Evolutionary conservation across 2,797 vertebrate species (phyloP).

Genomic region (Tauraco hartlaubi): DNA sequence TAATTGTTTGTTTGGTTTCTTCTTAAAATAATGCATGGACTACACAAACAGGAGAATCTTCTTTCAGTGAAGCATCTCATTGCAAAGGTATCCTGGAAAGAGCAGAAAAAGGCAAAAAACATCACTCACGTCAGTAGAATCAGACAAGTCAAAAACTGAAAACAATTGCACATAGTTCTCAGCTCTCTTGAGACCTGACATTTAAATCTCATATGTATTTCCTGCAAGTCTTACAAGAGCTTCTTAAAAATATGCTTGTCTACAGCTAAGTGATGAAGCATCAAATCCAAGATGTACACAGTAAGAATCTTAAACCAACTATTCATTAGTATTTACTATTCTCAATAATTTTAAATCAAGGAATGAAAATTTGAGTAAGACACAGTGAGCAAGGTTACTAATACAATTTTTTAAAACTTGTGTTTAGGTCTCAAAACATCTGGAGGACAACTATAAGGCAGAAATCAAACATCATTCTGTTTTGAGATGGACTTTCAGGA

Average conservation of each 20-base stretch:
- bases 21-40: not conserved
- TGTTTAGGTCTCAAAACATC: conserved; percentile 67
- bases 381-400: conserved; percentile 20
- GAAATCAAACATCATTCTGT: conserved; percentile 61
- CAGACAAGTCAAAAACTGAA: not conserved
- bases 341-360: conserved; percentile 7
- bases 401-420: conserved; percentile 36
- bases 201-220: conserved; percentile 38
- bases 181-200: conserved; percentile 36
- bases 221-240: not conserved
- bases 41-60: not conserved
- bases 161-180: conserved; percentile 27
- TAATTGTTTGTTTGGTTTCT: not conserved
- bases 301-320: conserved; percentile 35
- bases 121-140: conserved; percentile 3
- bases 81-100: conserved; percentile 28
- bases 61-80: not conserved
- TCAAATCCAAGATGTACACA: conserved; percentile 27
- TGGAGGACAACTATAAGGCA: conserved; percentile 42
- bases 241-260: conserved; percentile 30
- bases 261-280: conserved; percentile 16
- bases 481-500: conserved; percentile 54
- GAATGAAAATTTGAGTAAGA: conserved; percentile 21
- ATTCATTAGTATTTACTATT: not conserved
- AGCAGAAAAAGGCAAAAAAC: not conserved